Evolutionary conservation across 2,113 vertebrate species (phyloP).

Genomic region (Pipa parva): DNA sequence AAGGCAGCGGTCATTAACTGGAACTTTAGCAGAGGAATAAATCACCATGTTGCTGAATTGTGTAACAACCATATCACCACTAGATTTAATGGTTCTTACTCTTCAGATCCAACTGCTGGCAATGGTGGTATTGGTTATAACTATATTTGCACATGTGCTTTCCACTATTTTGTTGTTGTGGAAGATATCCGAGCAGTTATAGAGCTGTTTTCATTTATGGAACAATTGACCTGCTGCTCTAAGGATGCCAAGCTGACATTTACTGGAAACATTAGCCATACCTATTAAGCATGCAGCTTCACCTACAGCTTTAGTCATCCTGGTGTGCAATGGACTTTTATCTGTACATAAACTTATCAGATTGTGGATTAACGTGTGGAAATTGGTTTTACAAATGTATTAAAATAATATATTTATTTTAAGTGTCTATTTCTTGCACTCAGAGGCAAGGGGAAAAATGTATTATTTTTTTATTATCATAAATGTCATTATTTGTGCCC

Average conservation of each 20-base stretch:
- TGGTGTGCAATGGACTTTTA: not conserved
- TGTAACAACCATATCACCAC: too few relatives aligned
- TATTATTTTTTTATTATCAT: conserved; percentile 5
- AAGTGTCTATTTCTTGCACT: conserved; percentile 12
- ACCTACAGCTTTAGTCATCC: not conserved
- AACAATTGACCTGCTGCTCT: not conserved
- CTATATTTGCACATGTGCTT: conserved; percentile 1
- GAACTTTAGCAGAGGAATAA: not conserved
- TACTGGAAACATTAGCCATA: not conserved
- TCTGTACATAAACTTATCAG: not conserved
- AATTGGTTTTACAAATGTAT: too few relatives aligned
- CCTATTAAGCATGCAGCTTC: not conserved
- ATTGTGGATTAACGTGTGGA: too few relatives aligned
- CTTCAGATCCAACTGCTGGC: not conserved
- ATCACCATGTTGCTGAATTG: not conserved
- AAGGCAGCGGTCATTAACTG: conserved; percentile 81
- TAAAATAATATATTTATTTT: conserved; percentile 25
- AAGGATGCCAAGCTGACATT: not conserved
- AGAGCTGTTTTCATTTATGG: not conserved
- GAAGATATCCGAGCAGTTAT: not conserved
- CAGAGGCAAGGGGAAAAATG: conserved; percentile 1
- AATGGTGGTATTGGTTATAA: not conserved
- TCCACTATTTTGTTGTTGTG: not conserved
- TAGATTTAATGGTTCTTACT: not conserved
- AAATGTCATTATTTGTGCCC: conserved; percentile 12